Base-by-base conservation (phyloP, 2,888 invertebrate genomes). In the Bombyx huttoni region DNA sequence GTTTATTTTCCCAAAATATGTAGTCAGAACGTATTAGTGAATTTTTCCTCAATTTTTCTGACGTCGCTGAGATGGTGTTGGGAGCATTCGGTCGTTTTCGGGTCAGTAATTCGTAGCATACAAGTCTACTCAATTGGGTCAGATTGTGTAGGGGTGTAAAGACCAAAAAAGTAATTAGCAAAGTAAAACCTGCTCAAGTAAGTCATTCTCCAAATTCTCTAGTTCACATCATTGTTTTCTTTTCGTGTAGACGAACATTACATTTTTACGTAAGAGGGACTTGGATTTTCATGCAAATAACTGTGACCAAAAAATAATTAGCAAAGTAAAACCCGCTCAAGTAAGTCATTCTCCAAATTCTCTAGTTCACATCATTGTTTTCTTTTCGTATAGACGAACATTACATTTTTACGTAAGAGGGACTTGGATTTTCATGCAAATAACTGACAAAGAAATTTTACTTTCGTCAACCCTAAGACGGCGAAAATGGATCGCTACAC, bases 91-190 rank as follows among this genome's bases (percentile, higher is more conserved):
- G 50, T 47, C 46, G 51, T 49, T 45, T 48, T 47, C 53, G 53
- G 59, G 60, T 62, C 63, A 59, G 57, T 58, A 58, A 68, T 65
- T 62, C 57, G 49, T 60, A 54, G 56, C 61, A 61, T 55, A 58
- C 54, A 59, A 61, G 59, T 55, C 47, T 34, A 49, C 45, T 49
- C 57, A 71, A 67, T 60, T 67, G 51, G 71, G 70, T 70, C 71
- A 68, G 35, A 59, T 57, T 58, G 63, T 63, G 58, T 62, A 40
- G 54, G 62, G 57, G 56, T 59, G 58, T 51, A 56, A n/a, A 49
- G 54, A 56, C 50, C 24, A 40, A 10, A 10, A 40, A 10, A 40
- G 3, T 40, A 40, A 40, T 8, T 2, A 8, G 40, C 40, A 40
- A 40, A 40, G 7, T 10, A 40, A 40, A 10, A 8, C 40, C 7